Base-by-base conservation (phyloP, 2,113 vertebrate species). In the Rissa tridactyla region DNA sequence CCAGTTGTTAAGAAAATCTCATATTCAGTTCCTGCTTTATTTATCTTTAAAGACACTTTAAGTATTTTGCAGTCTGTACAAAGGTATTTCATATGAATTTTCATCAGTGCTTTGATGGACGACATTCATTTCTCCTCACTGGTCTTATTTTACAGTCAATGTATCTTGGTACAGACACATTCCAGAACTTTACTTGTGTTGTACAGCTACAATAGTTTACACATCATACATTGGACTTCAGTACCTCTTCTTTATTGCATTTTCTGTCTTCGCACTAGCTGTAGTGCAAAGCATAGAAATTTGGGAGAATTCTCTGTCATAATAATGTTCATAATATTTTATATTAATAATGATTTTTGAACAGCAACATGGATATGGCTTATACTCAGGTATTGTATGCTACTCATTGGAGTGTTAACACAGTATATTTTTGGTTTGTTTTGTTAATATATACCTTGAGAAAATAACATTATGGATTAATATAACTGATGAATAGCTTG, bases 321-420 rank as follows among this genome's bases (percentile, higher is more conserved):
- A 71, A 54, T 25, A 58, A 49, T 25, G 8, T 1, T 34, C 69
- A 38, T 47, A 64, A 26, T 29, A 44, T 70, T 77, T 70, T 88
- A 29, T 26, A 2, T 17, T 22, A 54, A 23, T 38, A 73, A 46
- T 27, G 5, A 1, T 30, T 78, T 75, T 91, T 34, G 64, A 77
- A 46, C 5, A 26, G 42, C 47, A 68, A 27, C 19, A 13, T 66
- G 34, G 30, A 4, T 76, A 21, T 22, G 23, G 17, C 13, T 90
- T 0, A 1, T 54, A 54, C 3, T 60, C 17, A 22, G 11, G 5
- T 71, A 60, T 69, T 47, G 0, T 0, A 26, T 52, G 7, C 20
- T 85, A 44, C n/a, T 79, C 34, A 75, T 4, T 26, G 27, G 82
- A 91, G 75, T 49, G 15, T 2, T 79, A 58, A 49, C 57, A 66